Conservation (phyloP, 2,797 vertebrate genomes). For the Lindbergichthys nudifrons region DNA sequence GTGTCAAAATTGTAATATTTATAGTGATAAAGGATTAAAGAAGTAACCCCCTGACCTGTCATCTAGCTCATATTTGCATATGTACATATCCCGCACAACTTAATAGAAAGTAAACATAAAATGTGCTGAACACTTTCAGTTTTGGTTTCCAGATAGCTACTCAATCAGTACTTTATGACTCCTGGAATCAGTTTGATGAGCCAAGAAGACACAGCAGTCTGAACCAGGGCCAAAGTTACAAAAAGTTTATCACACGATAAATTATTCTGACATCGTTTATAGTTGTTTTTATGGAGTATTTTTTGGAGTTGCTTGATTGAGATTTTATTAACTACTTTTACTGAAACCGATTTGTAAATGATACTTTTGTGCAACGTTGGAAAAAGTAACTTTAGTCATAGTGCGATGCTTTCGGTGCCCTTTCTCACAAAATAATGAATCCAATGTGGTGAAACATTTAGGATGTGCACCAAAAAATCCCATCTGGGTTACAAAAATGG, state of each 20-base stretch:
- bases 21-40: neutral
- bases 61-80: conserved; percentile 1
- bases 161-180: conserved; percentile 19
- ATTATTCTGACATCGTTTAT: conserved; percentile 24
- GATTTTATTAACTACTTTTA: conserved; percentile 6
- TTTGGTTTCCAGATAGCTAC: conserved; percentile 14
- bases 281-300: conserved; percentile 19
- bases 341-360: neutral
- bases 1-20: neutral
- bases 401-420: conserved; percentile 10
- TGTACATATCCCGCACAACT: neutral
- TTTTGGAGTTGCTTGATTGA: neutral
- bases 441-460: neutral
- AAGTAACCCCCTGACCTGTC: neutral
- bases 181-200: conserved; percentile 38
- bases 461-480: conserved; percentile 18
- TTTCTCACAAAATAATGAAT: conserved; percentile 13
- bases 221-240: conserved; percentile 31
- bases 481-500: conserved; percentile 15
- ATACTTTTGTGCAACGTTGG: neutral
- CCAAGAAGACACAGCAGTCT: conserved; percentile 25
- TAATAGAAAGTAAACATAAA: neutral
- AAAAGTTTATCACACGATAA: conserved; percentile 27
- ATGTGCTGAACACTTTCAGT: conserved; percentile 24
- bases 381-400: neutral